Evolutionary conservation across 2,113 vertebrate species (phyloP), one percentile per base, ranked within the genome.

Genomic region (Platichthys flesus): DNA sequence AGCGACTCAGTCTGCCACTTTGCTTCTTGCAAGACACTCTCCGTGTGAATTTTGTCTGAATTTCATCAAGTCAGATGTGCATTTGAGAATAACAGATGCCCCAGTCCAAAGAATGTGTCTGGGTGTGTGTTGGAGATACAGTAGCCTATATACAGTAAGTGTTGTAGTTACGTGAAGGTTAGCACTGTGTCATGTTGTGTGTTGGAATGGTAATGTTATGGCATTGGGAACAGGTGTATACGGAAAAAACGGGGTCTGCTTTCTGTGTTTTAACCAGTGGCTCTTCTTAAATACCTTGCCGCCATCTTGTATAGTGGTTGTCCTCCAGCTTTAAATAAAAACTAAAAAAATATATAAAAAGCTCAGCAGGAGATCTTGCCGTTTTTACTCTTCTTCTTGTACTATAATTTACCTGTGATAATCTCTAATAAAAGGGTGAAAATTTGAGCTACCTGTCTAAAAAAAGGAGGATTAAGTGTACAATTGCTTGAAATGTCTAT

Each of bases 121-220:
- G 12, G 9, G 0, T 2, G 16, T 23, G 49, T 31, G 9, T 35
- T 47, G 5, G 37, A 45, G 55, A 64, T 55, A 28, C 5, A 57
- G 3, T 16, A 9, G 18, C 51, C 20, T 20, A 20, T 59, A 3
- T 59, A 35, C 57, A 31, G 16, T 64, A 6, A 15, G 21, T 47
- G 23, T 14, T 20, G 45, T n/a, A 2, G 24, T 73, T 58, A 37
- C 24, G 45, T 76, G 40, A 77, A 74, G 15, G n/a, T 26, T 20
- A 4, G 28, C 0, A 31, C 67, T 76, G 69, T 71, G 35, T 3
- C 0, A 6, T 64, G 64, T 71, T 15, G 23, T 18, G 51, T 28
- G 42, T 28, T 57, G 75, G 84, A 79, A 86, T 84, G 84, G 69
- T 56, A 77, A 84, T 86, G 79, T 89, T 86, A 79, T 84, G 84